These are phyloP conservation scores for Catharus minimus DNA, from an alignment of 2,113 vertebrate species.

Conservation along the genomic window DNA sequence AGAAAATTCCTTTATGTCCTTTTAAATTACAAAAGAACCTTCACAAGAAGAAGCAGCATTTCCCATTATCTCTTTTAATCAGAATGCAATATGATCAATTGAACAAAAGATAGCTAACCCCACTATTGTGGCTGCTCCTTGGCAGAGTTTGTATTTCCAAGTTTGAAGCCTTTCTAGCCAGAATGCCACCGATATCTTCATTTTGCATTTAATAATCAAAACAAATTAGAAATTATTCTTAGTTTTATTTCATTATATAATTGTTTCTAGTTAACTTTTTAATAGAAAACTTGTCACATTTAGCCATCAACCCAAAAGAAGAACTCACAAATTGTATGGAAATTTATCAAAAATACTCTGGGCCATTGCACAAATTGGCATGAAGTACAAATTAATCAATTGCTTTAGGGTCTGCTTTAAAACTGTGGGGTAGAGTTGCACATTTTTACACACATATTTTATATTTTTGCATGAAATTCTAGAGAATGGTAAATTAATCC, in stretches of 20 bases:
- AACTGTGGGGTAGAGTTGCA: background rate
- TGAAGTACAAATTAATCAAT: slow-evolving; percentile 38
- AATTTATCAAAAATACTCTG: background rate
- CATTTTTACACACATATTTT: slow-evolving; percentile 19
- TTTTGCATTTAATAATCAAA: slow-evolving; percentile 30
- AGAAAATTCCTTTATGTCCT: background rate
- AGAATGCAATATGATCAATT: background rate
- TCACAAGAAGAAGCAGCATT: background rate
- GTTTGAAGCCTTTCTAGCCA: background rate
- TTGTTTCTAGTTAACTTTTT: slow-evolving; percentile 10
- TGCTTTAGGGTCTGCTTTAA: background rate
- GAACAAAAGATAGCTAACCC: background rate
- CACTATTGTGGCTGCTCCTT: background rate
- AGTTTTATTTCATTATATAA: slow-evolving; percentile 44
- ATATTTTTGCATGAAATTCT: background rate
- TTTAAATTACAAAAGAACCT: background rate
- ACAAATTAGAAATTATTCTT: slow-evolving; percentile 30
- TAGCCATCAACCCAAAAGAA: background rate
- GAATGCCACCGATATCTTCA: background rate
- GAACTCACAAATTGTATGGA: background rate
- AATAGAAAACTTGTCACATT: slow-evolving; percentile 24
- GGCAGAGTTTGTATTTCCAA: background rate
- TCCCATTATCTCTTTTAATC: background rate
- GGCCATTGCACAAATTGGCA: background rate
- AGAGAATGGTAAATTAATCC: slow-evolving; percentile 12